These are phyloP conservation scores for Polyommatus icarus DNA, from an alignment of 2,888 invertebrate species.

Conservation along the genomic window DNA sequence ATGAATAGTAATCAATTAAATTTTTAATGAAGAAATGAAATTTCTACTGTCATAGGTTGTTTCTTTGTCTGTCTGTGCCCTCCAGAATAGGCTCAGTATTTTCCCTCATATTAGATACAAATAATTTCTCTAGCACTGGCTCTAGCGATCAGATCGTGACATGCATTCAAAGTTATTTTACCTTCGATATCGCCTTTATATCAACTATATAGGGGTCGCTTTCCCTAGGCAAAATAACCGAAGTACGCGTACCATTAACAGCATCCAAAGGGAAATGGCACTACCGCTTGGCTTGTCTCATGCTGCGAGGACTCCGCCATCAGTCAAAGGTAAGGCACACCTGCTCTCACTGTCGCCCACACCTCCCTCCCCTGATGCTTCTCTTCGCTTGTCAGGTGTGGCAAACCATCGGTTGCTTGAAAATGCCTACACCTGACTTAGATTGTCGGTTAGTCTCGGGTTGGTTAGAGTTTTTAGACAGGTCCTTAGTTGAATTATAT, in stretches of 20 bases:
- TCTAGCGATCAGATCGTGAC: slow-evolving; percentile 38
- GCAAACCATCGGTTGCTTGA: background rate
- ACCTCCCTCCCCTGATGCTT: slow-evolving; percentile 40
- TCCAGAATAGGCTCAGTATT: too few species aligned
- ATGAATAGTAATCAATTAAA: background rate
- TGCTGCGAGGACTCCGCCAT: slow-evolving; percentile 52
- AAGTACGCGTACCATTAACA: slow-evolving; percentile 24
- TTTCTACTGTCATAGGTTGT: background rate
- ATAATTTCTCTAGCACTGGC: background rate
- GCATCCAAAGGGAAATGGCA: slow-evolving; percentile 45
- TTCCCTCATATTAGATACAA: too few species aligned
- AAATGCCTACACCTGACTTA: background rate
- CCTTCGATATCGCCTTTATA: background rate
- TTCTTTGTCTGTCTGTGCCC: too few species aligned
- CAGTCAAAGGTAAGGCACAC: slow-evolving; percentile 57
- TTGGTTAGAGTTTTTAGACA: background rate
- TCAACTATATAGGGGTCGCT: background rate
- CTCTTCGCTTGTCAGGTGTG: slow-evolving; percentile 29
- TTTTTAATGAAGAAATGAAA: background rate
- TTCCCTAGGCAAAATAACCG: too few species aligned
- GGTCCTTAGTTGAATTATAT: background rate
- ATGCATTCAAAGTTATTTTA: slow-evolving; percentile 6
- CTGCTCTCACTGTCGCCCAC: slow-evolving; percentile 54
- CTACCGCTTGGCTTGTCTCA: slow-evolving; percentile 68
- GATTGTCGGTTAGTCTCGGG: background rate